Evolutionary conservation across 2,113 vertebrate genomes (phyloP).

Genomic region (Prochilodus magdalenae): DNA sequence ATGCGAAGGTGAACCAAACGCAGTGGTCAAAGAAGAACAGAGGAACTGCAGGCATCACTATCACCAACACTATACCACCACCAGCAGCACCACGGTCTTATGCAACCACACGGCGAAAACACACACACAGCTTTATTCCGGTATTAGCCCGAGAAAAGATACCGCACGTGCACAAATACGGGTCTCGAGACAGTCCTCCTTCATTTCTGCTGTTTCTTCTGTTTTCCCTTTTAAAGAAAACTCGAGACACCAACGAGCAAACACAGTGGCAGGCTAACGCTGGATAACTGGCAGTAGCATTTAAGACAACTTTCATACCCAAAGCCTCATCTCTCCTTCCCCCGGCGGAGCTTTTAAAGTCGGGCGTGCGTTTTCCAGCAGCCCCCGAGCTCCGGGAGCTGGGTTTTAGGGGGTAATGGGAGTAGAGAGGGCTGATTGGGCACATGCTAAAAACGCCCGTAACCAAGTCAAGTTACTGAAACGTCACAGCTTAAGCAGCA

Average conservation of each 20-base stretch:
- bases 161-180: not conserved
- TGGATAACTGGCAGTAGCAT: slow-evolving; percentile 64
- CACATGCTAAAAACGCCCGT: slow-evolving; percentile 68
- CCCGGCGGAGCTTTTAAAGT: too few relatives aligned
- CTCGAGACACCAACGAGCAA: not conserved
- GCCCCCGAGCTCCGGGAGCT: not conserved
- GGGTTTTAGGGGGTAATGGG: slow-evolving; percentile 20
- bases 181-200: not conserved
- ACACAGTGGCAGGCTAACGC: slow-evolving; percentile 62
- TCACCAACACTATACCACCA: too few relatives aligned
- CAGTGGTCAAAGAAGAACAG: not conserved
- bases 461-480: slow-evolving; percentile 81
- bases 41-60: slow-evolving; percentile 22
- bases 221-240: not conserved
- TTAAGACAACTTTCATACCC: slow-evolving; percentile 74
- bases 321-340: slow-evolving; percentile 29
- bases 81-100: slow-evolving; percentile 12
- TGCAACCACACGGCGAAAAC: slow-evolving; percentile 19
- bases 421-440: slow-evolving; percentile 44
- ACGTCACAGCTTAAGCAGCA: slow-evolving; percentile 77
- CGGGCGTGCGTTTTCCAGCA: not conserved
- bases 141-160: not conserved
- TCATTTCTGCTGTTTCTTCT: not conserved
- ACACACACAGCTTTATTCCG: not conserved
- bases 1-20: slow-evolving; percentile 10